Conservation (phyloP, 1,140 invertebrate species). For the Xylocopa sonorina region DNA sequence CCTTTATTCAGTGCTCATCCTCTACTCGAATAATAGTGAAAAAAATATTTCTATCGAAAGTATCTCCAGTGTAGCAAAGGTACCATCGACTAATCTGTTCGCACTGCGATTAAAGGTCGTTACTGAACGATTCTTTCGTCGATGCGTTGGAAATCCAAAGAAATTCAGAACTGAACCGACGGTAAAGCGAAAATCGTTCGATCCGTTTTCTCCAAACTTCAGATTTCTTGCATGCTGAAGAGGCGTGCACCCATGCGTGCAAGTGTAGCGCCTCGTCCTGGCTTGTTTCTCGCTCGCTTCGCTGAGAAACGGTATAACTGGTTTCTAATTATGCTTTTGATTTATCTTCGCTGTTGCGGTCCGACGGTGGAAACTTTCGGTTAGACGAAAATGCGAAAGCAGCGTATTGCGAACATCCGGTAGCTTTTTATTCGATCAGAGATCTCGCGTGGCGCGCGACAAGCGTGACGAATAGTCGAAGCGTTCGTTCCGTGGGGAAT, state of each 20-base stretch:
- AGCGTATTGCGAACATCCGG: constrained; percentile 3
- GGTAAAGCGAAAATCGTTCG: not conserved
- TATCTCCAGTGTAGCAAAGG: no score
- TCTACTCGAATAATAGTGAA: no score
- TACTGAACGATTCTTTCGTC: no score
- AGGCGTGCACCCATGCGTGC: not conserved
- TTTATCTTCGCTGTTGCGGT: constrained; percentile 1
- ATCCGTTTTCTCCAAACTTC: not conserved
- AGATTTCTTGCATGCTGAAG: not conserved
- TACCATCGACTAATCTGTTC: no score
- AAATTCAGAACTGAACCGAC: no score
- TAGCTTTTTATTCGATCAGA: not conserved
- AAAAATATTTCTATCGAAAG: no score
- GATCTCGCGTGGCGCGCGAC: not conserved
- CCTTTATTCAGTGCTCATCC: no score
- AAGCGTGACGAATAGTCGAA: constrained; percentile 1
- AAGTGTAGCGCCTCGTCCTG: not conserved
- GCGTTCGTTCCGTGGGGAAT: not conserved
- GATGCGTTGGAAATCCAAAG: no score
- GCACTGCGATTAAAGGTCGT: no score
- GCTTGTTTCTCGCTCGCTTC: constrained; percentile 3
- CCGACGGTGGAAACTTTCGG: constrained; percentile 6
- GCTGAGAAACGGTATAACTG: not conserved
- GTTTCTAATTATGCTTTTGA: constrained; percentile 17
- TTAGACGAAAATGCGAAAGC: not conserved